Evolutionary conservation across 1,140 invertebrate genomes (phyloP), one percentile per base, ranked within the genome.

Genomic region (Zaprionus taronus): DNA sequence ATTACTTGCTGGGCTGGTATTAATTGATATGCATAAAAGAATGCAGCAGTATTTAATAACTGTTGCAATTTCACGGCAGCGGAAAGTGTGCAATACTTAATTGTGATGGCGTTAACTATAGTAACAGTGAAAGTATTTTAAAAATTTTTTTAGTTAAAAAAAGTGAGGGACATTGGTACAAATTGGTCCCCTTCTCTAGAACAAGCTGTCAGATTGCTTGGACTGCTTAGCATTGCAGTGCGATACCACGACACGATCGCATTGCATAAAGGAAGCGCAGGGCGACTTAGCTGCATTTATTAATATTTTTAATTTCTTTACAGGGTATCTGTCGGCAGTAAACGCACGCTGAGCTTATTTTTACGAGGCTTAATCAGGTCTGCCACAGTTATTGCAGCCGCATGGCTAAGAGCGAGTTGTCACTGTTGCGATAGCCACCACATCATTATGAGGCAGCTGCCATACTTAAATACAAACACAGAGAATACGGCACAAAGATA

Each of bases 361-460:
- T 44, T 70, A 24, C 14, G 56, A 53, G 38, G 34, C 49, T 84
- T 73, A 81, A 80, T 81, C 78, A 80, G 73, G 36, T 58, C 31
- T 26, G 61, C 38, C 51, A 56, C 61, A 83, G 68, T 68, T 61
- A 81, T 72, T 68, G 66, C 79, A 72, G 68, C n/a, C 60, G 26
- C 34, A 31, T 47, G 65, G 72, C 38, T 69, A 69, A 74, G 49
- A 55, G 78, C 47, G 51, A 34, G 28, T 60, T 66, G 62, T 41
- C 44, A 20, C 71, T 62, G 64, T 68, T 56, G 64, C 56, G 31
- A 24, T 69, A 55, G 75, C 34, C 41, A 62, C 81, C 78, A 38
- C 82, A 72, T 84, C 81, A 72, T 83, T 79, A 85, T 84, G 71
- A 79, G 44, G 65, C 58, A 44, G 75, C 31, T 26, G 55, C 51